Conservation (phyloP, 1,140 invertebrate genomes). For the Aplysia californica region DNA sequence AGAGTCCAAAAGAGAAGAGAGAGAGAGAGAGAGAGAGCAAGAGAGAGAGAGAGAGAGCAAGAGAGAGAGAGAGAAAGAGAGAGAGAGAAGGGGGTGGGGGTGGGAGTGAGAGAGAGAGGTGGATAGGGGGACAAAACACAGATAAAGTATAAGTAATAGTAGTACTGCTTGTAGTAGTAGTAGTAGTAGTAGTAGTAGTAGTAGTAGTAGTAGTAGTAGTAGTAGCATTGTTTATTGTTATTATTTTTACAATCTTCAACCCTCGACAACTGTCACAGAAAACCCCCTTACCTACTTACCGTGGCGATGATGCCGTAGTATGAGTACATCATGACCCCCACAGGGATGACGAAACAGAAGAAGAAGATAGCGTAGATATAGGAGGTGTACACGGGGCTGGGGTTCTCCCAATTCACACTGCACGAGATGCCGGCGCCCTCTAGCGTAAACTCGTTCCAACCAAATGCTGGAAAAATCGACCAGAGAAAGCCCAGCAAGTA, state of each 20-base stretch:
- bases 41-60: too few relatives aligned
- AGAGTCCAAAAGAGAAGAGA: background rate
- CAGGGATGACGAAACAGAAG: slow-evolving; percentile 40
- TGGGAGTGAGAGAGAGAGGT: background rate
- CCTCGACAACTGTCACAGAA: too few relatives aligned
- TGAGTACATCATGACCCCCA: slow-evolving; percentile 40
- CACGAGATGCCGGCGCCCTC: slow-evolving; percentile 48
- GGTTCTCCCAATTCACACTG: slow-evolving; percentile 41
- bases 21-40: background rate
- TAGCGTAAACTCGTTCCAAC: slow-evolving; percentile 47
- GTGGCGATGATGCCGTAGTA: slow-evolving; percentile 44
- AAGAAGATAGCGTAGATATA: slow-evolving; percentile 50
- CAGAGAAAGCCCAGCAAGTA: slow-evolving; percentile 41
- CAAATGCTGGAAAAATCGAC: slow-evolving; percentile 39
- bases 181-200: too few relatives aligned
- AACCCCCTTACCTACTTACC: too few relatives aligned
- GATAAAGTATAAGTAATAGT: too few relatives aligned
- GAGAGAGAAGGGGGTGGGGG: background rate
- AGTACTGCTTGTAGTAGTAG: too few relatives aligned
- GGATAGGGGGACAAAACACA: too few relatives aligned
- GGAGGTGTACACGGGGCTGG: slow-evolving; percentile 27
- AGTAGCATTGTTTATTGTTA: too few relatives aligned
- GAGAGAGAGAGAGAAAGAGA: slow-evolving; percentile 6
- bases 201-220: too few relatives aligned
- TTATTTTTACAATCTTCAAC: too few relatives aligned